Base-by-base conservation (phyloP, 2,888 invertebrate species). In the Eristalis arbustorum region DNA sequence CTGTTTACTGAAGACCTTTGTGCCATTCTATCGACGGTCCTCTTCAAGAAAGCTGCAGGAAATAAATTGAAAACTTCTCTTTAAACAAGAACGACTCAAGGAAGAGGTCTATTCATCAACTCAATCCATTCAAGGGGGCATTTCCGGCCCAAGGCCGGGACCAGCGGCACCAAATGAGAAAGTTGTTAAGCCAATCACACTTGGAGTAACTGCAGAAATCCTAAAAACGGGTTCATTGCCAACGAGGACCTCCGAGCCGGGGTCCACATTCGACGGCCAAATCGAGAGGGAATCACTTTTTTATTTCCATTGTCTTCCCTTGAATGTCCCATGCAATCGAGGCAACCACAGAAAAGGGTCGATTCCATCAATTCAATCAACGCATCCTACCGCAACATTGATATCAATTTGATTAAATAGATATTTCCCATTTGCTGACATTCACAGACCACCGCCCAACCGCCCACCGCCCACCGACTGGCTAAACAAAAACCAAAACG, bases 401-500 rank as follows among this genome's bases (percentile, higher is more conserved):
- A 18, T 18, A 49, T 49, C 78, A 66, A 66, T 79, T 57, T 74
- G 63, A 64, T 69, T 61, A 63, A 80, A 69, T 74, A 25, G 67
- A 13, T 34, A 71, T 74, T 78, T 59, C 64, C 28, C 62, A 67
- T 62, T n/a, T 68, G 28, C 68, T 63, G 67, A 34, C 40, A 74
- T 80, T 57, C 42, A 56, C 23, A 56, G 14, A n/a, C 56, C 56
- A 14, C 56, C 56, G n/a, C 5, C 14, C n/a, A n/a, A n/a, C n/a
- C 56, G 18, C 56, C 62, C 22, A 31, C 67, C 28, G 13, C 1
- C 31, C 6, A 6, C 31, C 63, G 57, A 28, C n/a, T n/a, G n/a
- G n/a, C 49, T 18, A 49, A 78, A 79, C 37, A 56, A 75, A 77
- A 77, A 82, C 63, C 67, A 31, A 40, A 79, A 71, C 37, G 18